phyloP scores from a whole-genome alignment of 30 jellyfish, hydroid and myxozoan genomes.

The Sanderia malayensis region DNA sequence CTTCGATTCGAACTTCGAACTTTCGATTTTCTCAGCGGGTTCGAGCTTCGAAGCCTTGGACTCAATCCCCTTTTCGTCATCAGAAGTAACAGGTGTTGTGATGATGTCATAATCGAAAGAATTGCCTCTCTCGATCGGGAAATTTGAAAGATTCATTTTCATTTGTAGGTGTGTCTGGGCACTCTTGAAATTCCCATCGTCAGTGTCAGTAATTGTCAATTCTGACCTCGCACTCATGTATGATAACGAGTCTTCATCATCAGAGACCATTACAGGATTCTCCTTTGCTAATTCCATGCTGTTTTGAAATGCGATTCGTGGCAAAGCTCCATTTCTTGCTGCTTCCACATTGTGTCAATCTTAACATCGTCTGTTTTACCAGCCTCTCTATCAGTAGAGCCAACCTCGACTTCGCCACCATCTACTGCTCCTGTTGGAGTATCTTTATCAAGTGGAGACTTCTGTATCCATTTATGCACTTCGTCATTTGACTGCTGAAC shows the following conservation, averaged over 20 bases:
- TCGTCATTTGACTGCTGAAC: too few relatives aligned
- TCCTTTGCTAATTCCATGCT: slow-evolving; percentile 73
- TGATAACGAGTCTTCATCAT: slow-evolving; percentile 76
- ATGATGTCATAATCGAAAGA: slow-evolving; percentile 58
- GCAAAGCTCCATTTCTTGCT: background rate
- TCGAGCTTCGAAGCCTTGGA: too few relatives aligned
- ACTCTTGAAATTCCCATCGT: slow-evolving; percentile 44
- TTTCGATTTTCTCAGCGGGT: too few relatives aligned
- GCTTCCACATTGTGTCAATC: background rate
- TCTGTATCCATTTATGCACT: slow-evolving; percentile 51
- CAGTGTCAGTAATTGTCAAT: slow-evolving; percentile 65
- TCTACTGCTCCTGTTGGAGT: slow-evolving; percentile 1
- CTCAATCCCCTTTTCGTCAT: slow-evolving; percentile 60
- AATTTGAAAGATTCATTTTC: slow-evolving; percentile 19
- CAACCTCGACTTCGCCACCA: slow-evolving; percentile 4
- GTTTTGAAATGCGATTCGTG: slow-evolving; percentile 15
- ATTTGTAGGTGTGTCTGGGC: slow-evolving; percentile 72
- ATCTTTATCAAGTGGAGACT: slow-evolving; percentile 15
- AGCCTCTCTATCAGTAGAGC: background rate
- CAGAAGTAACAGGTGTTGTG: slow-evolving; percentile 71
- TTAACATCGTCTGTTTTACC: background rate
- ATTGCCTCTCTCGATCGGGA: slow-evolving; percentile 32
- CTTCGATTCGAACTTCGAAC: background rate
- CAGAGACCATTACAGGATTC: slow-evolving; percentile 56
- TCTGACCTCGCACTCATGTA: slow-evolving; percentile 89